Percentiles rank a stretch among this genome's conserved stretches.
Conservation (phyloP, 37 sponge, comb jelly and placozoan genomes). For the Oscarella lobularis region DNA sequence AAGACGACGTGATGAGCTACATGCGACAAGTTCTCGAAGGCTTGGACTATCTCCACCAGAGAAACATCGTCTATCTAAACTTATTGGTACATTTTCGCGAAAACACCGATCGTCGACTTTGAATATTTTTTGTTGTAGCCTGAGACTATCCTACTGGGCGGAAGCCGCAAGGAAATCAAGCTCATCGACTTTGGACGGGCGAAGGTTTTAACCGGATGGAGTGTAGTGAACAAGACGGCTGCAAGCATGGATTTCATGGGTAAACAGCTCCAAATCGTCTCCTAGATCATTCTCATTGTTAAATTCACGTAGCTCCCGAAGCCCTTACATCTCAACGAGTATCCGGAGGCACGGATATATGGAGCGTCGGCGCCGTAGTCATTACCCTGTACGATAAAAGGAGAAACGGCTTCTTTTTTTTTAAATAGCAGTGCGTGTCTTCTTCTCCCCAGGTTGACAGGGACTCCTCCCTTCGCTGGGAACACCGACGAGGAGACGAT, state of each 20-base stretch:
- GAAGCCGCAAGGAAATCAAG: neutral
- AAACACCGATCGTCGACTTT: neutral
- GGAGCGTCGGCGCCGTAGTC: no score
- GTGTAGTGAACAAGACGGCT: neutral
- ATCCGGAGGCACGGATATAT: neutral
- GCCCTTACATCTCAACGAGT: neutral
- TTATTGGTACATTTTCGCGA: neutral
- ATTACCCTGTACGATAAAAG: no score
- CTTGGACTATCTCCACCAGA: neutral
- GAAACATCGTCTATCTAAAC: neutral
- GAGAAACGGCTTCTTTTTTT: no score
- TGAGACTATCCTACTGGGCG: neutral
- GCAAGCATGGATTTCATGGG: neutral
- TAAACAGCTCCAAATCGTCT: neutral
- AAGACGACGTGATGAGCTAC: neutral
- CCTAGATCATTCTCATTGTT: neutral
- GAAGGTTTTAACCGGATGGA: neutral
- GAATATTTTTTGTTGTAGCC: neutral
- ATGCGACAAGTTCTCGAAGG: neutral
- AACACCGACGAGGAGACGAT: neutral
- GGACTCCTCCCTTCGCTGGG: conserved; percentile 1
- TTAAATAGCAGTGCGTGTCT: neutral
- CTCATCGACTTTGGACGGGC: neutral
- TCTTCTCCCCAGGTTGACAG: neutral
- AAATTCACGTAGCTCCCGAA: neutral